Conservation (phyloP, 2,113 vertebrate species). For the Ailuropoda melanoleuca region DNA sequence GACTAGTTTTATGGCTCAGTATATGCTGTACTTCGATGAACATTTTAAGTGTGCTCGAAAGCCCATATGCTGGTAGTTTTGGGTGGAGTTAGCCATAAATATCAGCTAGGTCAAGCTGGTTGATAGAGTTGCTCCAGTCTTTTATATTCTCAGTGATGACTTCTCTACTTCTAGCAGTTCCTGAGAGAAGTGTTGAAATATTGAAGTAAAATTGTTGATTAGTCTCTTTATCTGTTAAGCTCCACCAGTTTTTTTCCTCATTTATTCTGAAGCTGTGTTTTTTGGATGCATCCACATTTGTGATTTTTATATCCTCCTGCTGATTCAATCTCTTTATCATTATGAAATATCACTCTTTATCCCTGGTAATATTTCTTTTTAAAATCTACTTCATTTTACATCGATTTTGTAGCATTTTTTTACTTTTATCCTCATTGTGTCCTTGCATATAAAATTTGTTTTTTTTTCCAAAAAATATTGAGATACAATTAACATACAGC, state of each 20-base stretch:
- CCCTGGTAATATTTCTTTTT: background rate
- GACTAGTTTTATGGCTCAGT: background rate
- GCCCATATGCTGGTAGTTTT: background rate
- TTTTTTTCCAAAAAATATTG: background rate
- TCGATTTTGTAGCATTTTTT: background rate
- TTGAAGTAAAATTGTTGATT: background rate
- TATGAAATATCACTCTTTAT: background rate
- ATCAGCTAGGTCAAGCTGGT: background rate
- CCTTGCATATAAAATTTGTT: background rate
- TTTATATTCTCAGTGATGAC: background rate
- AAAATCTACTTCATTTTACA: background rate
- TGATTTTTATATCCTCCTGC: background rate
- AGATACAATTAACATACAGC: background rate
- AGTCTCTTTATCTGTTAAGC: background rate
- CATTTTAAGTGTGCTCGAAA: background rate
- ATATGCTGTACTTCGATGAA: background rate
- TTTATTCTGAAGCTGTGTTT: background rate
- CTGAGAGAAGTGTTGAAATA: background rate
- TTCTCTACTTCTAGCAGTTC: background rate
- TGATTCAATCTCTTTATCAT: background rate
- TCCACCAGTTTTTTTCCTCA: background rate
- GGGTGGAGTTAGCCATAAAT: background rate
- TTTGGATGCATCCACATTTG: background rate
- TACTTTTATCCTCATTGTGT: background rate
- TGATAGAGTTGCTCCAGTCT: background rate